Evolutionary conservation across 1,140 invertebrate genomes (phyloP), one percentile per base, ranked within the genome.

Genomic region (Tetramorium alpestre): DNA sequence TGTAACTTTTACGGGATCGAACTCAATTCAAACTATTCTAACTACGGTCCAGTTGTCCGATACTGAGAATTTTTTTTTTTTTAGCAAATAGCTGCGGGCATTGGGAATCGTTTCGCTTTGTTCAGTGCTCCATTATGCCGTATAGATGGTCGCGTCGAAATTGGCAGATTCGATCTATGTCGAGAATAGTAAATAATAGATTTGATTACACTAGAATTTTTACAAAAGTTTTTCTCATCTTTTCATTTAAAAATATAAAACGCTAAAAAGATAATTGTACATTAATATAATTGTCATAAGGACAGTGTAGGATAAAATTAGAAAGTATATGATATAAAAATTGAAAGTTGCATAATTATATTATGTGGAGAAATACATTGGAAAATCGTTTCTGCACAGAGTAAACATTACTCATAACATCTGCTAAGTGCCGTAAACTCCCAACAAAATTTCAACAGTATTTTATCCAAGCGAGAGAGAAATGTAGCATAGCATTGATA

Each of bases 11-110:
- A 22, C 16, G 75, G 72, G 18, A 70, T 73, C 88, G 85, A 92
- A 92, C 86, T 93, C 87, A 92, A 93, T 92, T 93, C 90, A 88
- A 87, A 93, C 91, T 92, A 92, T 81, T 92, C 85, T 93, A 90
- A 88, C 73, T 87, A 86, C 87, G 89, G 85, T 47, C 64, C 65
- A 64, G 70, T 86, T 88, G 81, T 90, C 64, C 38, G 77, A 86
- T 73, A 8, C 87, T 89, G 91, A 92, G 84, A 67, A 82, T 85
- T 67, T 44, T 33, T n/a, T 28, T 18, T 18, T 28, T 33, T 18
- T 33, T 0, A 2, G n/a, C 3, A 2, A 41, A 70, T 56, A 41
- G 47, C 64, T 33, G 33, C 18, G 11, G 16, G 62, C 47, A 54
- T 38, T 11, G 41, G 6, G 7, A 65, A 56, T 8, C 7, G 13